Evolutionary conservation across 1,140 invertebrate species (phyloP), one percentile per base, ranked within the genome.

Genomic region (Drosophila nebulosa): DNA sequence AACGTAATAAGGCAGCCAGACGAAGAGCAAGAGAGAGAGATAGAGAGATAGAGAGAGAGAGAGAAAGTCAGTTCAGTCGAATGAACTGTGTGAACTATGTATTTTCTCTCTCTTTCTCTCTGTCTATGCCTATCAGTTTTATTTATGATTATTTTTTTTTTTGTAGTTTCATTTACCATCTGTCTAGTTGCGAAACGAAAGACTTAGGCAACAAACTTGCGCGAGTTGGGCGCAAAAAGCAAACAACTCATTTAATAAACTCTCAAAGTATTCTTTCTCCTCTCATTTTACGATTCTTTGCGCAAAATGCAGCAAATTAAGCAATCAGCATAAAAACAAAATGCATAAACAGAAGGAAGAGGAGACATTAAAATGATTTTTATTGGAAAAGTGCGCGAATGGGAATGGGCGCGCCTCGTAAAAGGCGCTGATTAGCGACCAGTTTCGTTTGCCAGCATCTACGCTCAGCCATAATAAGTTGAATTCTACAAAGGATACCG

Each of bases 161-260:
- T 39, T 14, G 3, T 16, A 3, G 36, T 39, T 39, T 32, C 30
- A 12, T 10, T 32, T 32, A 32, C 9, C 30, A 32, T 32, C 30
- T 10, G 30, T 32, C 30, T 32, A 32, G 30, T 56, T 62, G 16
- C 14, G 59, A 36, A 66, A 78, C 79, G 73, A 90, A 90, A 90
- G 86, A 90, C 83, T 90, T 81, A 79, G 80, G 89, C 71, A 86
- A 88, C 78, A 78, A 90, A 90, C 89, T 88, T 90, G 80, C 71
- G 58, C 66, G 12, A 9, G 30, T 32, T 79, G 75, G 51, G 55
- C 46, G 59, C 30, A 69, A 69, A 81, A 69, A 69, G 55, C 56
- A 74, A 67, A 69, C 65, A 80, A 66, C 74, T 69, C 73, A 76
- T 76, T 76, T 76, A 78, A 68, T 76, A 73, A 79, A 74, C 64